These are phyloP conservation scores for Thunnus thynnus DNA, from an alignment of 2,113 vertebrate genomes.

Conservation along the genomic window DNA sequence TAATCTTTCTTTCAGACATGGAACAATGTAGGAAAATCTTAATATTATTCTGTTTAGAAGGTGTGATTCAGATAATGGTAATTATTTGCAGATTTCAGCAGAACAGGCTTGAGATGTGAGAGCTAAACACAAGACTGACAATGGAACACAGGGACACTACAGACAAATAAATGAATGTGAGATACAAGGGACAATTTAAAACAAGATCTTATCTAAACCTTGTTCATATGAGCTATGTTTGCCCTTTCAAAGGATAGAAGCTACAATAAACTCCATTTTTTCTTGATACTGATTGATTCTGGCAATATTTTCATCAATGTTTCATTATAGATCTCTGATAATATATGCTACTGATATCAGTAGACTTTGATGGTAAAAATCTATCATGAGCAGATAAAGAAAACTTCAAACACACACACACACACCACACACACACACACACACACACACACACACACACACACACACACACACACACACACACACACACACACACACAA, in stretches of 20 bases:
- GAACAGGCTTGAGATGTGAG: neutral
- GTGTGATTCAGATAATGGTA: slow-evolving; percentile 12
- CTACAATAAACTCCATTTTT: neutral
- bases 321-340: slow-evolving; percentile 5
- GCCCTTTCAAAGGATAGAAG: neutral
- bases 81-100: slow-evolving; percentile 41
- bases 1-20: slow-evolving; percentile 38
- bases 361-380: neutral
- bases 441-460: neutral
- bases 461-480: neutral
- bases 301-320: neutral
- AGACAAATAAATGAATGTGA: neutral
- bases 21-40: slow-evolving; percentile 17
- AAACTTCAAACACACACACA: too few species aligned
- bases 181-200: neutral
- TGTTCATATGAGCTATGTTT: neutral
- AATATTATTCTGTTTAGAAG: slow-evolving; percentile 25
- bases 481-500: too few species aligned
- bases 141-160: neutral
- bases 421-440: neutral
- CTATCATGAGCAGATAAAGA: neutral
- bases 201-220: neutral
- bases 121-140: neutral
- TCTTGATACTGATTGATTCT: slow-evolving; percentile 13
- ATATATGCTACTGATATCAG: neutral